A percentile compares a stretch with the other conserved stretches of the same genome.
phyloP scores from a whole-genome alignment of 2,888 invertebrate species.

The Watsonalla cultraria region DNA sequence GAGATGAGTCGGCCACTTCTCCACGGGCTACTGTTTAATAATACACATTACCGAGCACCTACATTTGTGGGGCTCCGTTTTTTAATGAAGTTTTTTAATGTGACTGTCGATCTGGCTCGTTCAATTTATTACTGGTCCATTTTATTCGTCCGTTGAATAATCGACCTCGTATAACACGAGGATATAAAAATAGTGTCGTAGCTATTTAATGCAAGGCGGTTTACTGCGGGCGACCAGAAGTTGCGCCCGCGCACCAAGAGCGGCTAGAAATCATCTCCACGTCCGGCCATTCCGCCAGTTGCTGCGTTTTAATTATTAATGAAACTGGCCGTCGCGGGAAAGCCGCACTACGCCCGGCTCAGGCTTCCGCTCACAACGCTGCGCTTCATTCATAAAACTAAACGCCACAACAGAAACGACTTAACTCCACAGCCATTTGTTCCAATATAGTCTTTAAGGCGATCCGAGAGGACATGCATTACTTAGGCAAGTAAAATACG shows the following conservation, averaged over 20 bases:
- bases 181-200: slow-evolving; percentile 4
- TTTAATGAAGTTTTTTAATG: slow-evolving; percentile 1
- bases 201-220: slow-evolving; percentile 13
- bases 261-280: slow-evolving; percentile 73
- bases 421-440: slow-evolving; percentile 26
- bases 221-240: slow-evolving; percentile 35
- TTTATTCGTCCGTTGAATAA: slow-evolving; percentile 1
- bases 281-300: slow-evolving; percentile 74
- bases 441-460: slow-evolving; percentile 41
- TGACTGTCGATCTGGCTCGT: background rate
- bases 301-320: slow-evolving; percentile 77
- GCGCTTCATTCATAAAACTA: slow-evolving; percentile 77
- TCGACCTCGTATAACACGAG: background rate
- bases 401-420: slow-evolving; percentile 27
- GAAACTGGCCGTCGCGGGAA: slow-evolving; percentile 74
- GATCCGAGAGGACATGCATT: slow-evolving; percentile 30
- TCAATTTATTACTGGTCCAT: background rate
- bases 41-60: slow-evolving; percentile 22
- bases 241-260: slow-evolving; percentile 46
- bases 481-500: slow-evolving; percentile 15
- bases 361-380: slow-evolving; percentile 73
- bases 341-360: slow-evolving; percentile 73
- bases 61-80: slow-evolving; percentile 15
- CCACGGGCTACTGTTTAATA: slow-evolving; percentile 59
- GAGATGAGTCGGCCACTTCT: slow-evolving; percentile 39